Base-by-base conservation (phyloP, 2,888 invertebrate species). In the Noctua comes region DNA sequence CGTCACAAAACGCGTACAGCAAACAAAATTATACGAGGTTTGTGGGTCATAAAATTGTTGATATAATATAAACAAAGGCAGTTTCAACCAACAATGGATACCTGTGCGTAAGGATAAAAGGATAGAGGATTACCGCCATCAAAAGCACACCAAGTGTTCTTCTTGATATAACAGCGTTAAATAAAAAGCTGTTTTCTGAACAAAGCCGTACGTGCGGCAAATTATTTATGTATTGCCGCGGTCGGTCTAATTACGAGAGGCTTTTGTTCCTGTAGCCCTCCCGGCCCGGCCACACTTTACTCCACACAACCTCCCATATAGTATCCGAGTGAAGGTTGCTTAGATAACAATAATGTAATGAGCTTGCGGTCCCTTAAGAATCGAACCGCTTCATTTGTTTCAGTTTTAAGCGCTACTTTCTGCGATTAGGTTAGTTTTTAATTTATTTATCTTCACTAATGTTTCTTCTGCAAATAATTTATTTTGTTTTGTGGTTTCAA, bases 211-310 rank as follows among this genome's bases (percentile, higher is more conserved):
- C 96, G 96, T 96, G 96, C 94, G 95, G 95, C 95, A 96, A 96
- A 96, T 96, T 96, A 96, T 96, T 96, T 96, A 96, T 96, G 96
- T 96, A 96, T 96, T 95, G 95, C 96, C 92, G 93, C 93, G 96
- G 96, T 94, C 94, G 95, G 93, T 95, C 96, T 96, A 96, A 96
- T 96, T 96, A 97, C 95, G 94, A 93, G 92, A 93, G 95, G 93
- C 96, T 95, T 96, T 97, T 96, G 96, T 96, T 96, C 94, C 92
- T 93, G 91, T 86, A 90, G 93, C 92, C 94, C 91, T 91, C 91
- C 90, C 90, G 89, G 89, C 89, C 88, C 68, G 54, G 90, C 92
- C 91, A 92, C 93, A 91, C 92, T 93, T 92, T 92, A 92, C 93
- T 92, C 90, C 90, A 91, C 89, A 90, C 89, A 90, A 90, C 91